Evolutionary conservation across 2,113 vertebrate genomes (phyloP), one percentile per base, ranked within the genome.

Genomic region (Cairina moschata): DNA sequence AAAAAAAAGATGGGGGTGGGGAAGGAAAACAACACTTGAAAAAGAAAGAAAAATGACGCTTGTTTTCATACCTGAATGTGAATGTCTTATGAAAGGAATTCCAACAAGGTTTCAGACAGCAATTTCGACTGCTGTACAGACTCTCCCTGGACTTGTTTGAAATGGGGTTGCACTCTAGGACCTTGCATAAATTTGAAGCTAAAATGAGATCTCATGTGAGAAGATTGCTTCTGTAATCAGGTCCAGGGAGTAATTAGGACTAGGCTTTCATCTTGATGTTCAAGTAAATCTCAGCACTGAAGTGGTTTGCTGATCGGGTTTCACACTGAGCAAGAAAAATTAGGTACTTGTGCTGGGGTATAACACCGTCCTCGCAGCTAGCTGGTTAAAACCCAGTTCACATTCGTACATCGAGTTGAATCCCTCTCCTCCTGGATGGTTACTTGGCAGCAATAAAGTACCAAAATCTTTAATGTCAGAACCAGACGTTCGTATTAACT

Each of bases 401-500:
- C 75, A 88, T 48, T 78, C 78, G 26, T 81, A 56, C 54, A 54
- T 91, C 34, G 75, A 68, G 31, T 9, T 87, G 65, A 92, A 84
- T 84, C 83, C 29, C 26, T 86, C 58, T 90, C 16, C 42, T 21
- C 15, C 31, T 89, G 44, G 34, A 62, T 84, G 58, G 32, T 67
- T 90, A 60, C 50, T 96, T 95, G 86, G 91, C 86, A 95, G 71
- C 34, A 79, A 25, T 83, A 84, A 23, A 0, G 0, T 74, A 83
- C 59, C 88, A 87, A 86, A 93, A 71, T 79, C 28, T 80, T 88
- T 87, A 93, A 84, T 85, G 83, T 91, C 73, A 94, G 92, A 97
- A 92, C 18, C 95, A 96, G 90, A 91, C 59, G 44, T 83, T 91
- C 17, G 0, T 87, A 78, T 86, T 88, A 86, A 50, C 71, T 93